phyloP scores from a whole-genome alignment of 2,888 invertebrate genomes.

The Dicyrtoma fusca region DNA sequence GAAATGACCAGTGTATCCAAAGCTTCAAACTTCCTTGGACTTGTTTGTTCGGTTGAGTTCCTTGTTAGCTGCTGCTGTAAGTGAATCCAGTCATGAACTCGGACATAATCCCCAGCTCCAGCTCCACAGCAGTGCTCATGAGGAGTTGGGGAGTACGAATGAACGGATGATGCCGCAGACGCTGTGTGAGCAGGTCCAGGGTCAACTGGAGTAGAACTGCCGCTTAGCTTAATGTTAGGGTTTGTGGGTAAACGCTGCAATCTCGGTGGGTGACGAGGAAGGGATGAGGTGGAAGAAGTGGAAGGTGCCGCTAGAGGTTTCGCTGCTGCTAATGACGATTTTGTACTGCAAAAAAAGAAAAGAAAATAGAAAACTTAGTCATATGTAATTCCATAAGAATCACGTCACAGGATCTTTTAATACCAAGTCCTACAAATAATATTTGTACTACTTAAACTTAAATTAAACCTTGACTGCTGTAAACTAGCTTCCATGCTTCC shows the following conservation, averaged over 20 bases:
- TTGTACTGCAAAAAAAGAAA: neutral
- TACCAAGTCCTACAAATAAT: neutral
- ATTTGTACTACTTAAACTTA: neutral
- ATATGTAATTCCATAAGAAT: too few relatives aligned
- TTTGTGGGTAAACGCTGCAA: too few relatives aligned
- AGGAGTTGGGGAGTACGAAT: constrained; percentile 39
- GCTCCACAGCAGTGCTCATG: constrained; percentile 26
- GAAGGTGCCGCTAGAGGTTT: neutral
- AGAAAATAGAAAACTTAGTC: neutral
- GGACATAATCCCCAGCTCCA: constrained; percentile 20
- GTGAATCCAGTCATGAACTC: constrained; percentile 29
- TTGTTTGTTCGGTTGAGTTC: constrained; percentile 19
- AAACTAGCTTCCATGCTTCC: neutral
- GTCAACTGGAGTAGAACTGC: constrained; percentile 22
- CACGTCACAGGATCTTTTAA: too few relatives aligned
- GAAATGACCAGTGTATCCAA: constrained; percentile 63
- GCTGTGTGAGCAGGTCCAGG: constrained; percentile 18
- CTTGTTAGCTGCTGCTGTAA: constrained; percentile 27
- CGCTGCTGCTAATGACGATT: neutral
- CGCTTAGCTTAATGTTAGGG: neutral
- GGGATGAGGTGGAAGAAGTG: constrained; percentile 12
- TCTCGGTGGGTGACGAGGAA: neutral
- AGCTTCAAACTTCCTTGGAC: constrained; percentile 56
- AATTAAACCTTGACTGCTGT: neutral
- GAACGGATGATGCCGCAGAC: constrained; percentile 22